These are phyloP conservation scores for Anoncus sp. DNA, from an alignment of 2,888 invertebrate species.

Conservation along the genomic window DNA sequence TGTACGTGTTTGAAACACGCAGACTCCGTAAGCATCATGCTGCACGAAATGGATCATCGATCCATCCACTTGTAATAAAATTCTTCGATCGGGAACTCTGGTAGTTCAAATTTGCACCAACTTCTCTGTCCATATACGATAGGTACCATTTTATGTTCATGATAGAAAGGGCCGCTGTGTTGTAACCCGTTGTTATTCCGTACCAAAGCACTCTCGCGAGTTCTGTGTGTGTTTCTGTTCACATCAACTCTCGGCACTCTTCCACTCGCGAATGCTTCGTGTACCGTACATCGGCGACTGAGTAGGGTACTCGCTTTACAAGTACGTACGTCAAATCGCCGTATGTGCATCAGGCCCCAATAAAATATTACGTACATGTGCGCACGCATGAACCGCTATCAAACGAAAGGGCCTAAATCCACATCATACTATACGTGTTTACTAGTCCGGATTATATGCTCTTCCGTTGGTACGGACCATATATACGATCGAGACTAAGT, in stretches of 20 bases:
- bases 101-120: not conserved
- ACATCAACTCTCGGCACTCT: conserved; percentile 38
- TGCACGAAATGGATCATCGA: too few species aligned
- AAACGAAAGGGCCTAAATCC: conserved; percentile 3
- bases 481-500: not conserved
- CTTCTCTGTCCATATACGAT: not conserved
- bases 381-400: not conserved
- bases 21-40: too few species aligned
- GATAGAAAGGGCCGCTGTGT: conserved; percentile 21
- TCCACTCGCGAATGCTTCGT: conserved; percentile 19
- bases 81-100: too few species aligned
- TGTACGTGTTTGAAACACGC: too few species aligned
- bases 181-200: conserved; percentile 35
- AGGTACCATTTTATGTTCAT: conserved; percentile 7
- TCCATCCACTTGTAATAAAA: too few species aligned
- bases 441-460: not conserved
- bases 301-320: conserved; percentile 30
- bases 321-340: conserved; percentile 45
- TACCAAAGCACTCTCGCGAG: not conserved
- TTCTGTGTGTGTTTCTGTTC: conserved; percentile 1
- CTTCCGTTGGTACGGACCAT: not conserved
- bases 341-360: conserved; percentile 18
- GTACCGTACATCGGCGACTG: conserved; percentile 29
- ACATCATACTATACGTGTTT: not conserved
- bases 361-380: conserved; percentile 14